Evolutionary conservation across 23 tunicate genomes (phyloP), one percentile per base, ranked within the genome.

Genomic region (Styela plicata): DNA sequence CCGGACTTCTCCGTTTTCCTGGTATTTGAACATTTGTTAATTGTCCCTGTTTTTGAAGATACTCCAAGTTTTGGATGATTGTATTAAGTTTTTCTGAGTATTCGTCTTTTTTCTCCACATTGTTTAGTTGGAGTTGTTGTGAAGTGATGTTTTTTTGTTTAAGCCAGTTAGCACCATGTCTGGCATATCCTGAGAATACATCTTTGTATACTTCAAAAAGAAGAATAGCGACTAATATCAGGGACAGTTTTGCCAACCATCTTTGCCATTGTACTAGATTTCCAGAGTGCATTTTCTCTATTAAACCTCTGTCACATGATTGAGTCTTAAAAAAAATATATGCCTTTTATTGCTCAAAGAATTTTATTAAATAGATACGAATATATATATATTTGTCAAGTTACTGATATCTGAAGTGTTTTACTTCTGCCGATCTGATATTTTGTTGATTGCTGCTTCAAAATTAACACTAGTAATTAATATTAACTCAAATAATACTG

Each of bases 201-300:
- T 73, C 44, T 16, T 34, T 33, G 44, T 30, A 30, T 34, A 31
- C 52, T 34, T 73, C 78, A 34, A 73, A 34, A 33, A 73, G 44
- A 24, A 73, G 57, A 32, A 73, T 30, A 32, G 27, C 29, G 17
- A 73, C 78, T 0, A 73, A n/a, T 16, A 73, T 22, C 19, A 73
- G n/a, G 23, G 78, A 73, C 22, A 73, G 17, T 32, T 73, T 73
- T 32, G 78, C 78, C 19, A 73, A 63, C 78, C 78, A 23, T 34
- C 44, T 73, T 33, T 34, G 52, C 78, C 78, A 73, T 17, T 67
- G 71, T 22, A 67, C 71, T 18, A 67, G 31, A 67, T n/a, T 29
- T 67, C 31, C 71, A 19, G 71, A 67, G 21, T 13, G n/a, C 2
- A 67, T 67, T 67, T 18, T 25, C 71, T 18, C 31, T n/a, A n/a